A percentile compares a stretch with the other conserved stretches of the same genome.
Evolutionary conservation across 2,113 vertebrate species (phyloP).

Genomic region (Phylloscopus trochiloides): DNA sequence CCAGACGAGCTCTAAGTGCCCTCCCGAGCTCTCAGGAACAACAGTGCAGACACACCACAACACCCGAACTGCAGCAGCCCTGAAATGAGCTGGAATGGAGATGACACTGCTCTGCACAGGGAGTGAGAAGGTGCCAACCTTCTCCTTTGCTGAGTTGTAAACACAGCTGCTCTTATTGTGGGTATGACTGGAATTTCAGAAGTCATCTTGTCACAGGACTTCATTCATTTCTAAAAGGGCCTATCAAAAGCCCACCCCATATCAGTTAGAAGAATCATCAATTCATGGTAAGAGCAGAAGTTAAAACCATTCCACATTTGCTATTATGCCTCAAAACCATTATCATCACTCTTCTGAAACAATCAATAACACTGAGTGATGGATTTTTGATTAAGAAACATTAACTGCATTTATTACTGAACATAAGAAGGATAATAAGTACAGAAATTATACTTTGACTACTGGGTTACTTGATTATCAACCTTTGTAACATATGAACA

Average conservation of each 20-base stretch:
- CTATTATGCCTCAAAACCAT: not conserved
- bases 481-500: slow-evolving; percentile 59
- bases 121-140: not conserved
- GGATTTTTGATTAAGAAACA: slow-evolving; percentile 33
- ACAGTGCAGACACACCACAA: not conserved
- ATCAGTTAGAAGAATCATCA: not conserved
- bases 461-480: slow-evolving; percentile 1
- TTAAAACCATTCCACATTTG: not conserved
- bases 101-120: not conserved
- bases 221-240: not conserved
- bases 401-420: slow-evolving; percentile 51
- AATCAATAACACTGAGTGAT: not conserved
- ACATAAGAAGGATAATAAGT: slow-evolving; percentile 38
- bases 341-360: not conserved
- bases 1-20: not conserved
- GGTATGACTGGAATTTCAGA: not conserved
- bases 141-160: not conserved
- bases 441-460: slow-evolving; percentile 5
- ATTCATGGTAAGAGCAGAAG: not conserved
- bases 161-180: not conserved
- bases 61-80: not conserved
- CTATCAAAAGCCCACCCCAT: not conserved
- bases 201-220: not conserved
- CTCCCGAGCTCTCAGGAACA: not conserved
- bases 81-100: not conserved